Conservation (phyloP, 2,888 invertebrate species). For the Pseudococcus jackbeardsleyi region DNA sequence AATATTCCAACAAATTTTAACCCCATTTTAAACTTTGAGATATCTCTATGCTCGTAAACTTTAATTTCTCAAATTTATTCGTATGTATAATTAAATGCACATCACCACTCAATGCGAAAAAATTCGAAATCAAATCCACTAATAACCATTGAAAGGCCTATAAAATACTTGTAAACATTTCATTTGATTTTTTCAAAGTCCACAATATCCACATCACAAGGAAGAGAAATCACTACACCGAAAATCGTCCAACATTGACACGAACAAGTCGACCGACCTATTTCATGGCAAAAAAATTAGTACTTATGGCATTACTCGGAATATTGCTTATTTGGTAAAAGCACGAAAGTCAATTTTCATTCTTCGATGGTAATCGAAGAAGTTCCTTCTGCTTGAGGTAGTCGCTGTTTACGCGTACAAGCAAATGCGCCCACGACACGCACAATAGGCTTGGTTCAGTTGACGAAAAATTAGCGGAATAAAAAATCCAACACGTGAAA, state of each 20-base stretch:
- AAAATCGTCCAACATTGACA: constrained; percentile 24
- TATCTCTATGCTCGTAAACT: too few relatives aligned
- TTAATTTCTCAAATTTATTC: too few relatives aligned
- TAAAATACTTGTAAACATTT: too few relatives aligned
- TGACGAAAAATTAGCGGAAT: constrained; percentile 8
- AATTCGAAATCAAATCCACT: too few relatives aligned
- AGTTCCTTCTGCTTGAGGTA: neutral
- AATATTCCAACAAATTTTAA: too few relatives aligned
- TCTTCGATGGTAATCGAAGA: constrained; percentile 34
- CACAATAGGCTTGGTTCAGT: neutral
- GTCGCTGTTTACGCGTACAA: neutral
- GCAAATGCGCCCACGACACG: neutral
- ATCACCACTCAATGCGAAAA: too few relatives aligned
- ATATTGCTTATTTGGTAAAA: constrained; percentile 22
- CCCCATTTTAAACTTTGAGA: too few relatives aligned
- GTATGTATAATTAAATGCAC: too few relatives aligned
- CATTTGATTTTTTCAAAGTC: too few relatives aligned
- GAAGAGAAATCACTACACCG: neutral
- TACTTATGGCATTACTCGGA: neutral
- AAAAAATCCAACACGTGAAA: neutral
- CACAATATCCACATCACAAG: neutral
- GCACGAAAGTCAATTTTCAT: constrained; percentile 34
- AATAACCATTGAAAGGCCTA: too few relatives aligned
- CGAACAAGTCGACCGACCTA: neutral
- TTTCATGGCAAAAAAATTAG: constrained; percentile 18